A percentile compares a stretch with the other conserved stretches of the same genome.
Evolutionary conservation across 2,113 vertebrate genomes (phyloP).

Genomic region (Montifringilla adamsi): DNA sequence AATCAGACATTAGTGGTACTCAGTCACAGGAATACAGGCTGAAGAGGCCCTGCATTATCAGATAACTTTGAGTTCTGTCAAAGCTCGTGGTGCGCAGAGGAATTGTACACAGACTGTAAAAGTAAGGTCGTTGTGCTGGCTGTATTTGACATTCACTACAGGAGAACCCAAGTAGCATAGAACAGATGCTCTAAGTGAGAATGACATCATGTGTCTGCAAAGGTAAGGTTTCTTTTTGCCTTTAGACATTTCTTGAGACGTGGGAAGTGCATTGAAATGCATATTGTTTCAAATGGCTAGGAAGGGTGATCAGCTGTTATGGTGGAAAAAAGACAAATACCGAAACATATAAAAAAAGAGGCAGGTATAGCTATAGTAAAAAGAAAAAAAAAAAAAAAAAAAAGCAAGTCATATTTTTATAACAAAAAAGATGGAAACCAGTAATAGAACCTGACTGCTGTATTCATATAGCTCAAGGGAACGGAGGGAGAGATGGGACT

Average conservation of each 20-base stretch:
- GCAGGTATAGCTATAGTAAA: background rate
- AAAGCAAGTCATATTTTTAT: background rate
- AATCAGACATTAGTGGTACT: background rate
- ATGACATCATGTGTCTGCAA: background rate
- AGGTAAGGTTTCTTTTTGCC: background rate
- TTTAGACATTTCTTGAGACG: background rate
- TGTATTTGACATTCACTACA: background rate
- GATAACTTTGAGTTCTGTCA: background rate
- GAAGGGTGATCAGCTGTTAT: background rate
- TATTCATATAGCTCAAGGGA: background rate
- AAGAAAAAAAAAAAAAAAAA: background rate
- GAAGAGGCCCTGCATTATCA: background rate
- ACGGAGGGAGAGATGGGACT: conserved; percentile 70
- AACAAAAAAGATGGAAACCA: conserved; percentile 3
- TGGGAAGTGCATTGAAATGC: background rate
- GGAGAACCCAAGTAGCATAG: background rate
- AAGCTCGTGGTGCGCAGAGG: background rate
- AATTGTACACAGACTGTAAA: background rate
- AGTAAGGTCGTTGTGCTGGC: background rate
- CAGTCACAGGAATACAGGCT: background rate
- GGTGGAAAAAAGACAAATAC: background rate
- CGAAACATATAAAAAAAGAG: background rate
- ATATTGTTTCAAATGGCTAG: background rate
- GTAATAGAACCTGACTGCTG: background rate
- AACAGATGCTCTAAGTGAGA: background rate